Evolutionary conservation across 2,797 vertebrate genomes (phyloP).

Genomic region (Telmatherina bonti): DNA sequence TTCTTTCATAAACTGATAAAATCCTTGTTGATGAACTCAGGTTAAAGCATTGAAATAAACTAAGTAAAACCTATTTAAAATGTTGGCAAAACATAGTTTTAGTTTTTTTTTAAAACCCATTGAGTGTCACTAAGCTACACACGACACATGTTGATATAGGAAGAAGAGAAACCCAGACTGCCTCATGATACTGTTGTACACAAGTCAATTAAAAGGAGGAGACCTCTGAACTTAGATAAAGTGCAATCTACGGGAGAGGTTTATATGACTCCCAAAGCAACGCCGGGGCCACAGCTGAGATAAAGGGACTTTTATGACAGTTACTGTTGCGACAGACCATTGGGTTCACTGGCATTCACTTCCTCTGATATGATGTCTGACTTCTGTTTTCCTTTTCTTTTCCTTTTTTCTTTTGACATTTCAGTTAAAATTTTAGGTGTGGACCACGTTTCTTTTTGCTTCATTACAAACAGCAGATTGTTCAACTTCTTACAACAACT

Average conservation of each 20-base stretch:
- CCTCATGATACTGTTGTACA: constrained; percentile 48
- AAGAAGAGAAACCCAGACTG: constrained; percentile 18
- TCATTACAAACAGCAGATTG: background rate
- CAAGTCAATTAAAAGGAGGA: constrained; percentile 71
- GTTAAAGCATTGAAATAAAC: background rate
- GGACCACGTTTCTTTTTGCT: background rate
- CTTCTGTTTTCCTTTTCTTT: background rate
- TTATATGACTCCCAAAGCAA: constrained; percentile 91
- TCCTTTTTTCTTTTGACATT: constrained; percentile 1
- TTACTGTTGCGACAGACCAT: constrained; percentile 86
- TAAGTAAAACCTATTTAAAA: background rate
- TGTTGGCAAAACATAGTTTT: background rate
- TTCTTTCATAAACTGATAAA: background rate
- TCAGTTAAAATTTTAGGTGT: background rate
- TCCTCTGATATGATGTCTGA: constrained; percentile 28
- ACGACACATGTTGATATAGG: constrained; percentile 8
- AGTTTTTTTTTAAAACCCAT: no score
- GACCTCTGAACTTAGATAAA: constrained; percentile 84
- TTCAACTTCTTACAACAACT: background rate
- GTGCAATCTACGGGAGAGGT: constrained; percentile 85
- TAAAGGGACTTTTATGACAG: constrained; percentile 92
- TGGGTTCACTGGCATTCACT: constrained; percentile 84
- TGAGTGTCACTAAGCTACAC: background rate
- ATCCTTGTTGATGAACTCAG: constrained; percentile 13
- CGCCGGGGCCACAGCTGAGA: constrained; percentile 87